phyloP scores from a whole-genome alignment of 1,140 invertebrate species.

The Ceratina australensis region DNA sequence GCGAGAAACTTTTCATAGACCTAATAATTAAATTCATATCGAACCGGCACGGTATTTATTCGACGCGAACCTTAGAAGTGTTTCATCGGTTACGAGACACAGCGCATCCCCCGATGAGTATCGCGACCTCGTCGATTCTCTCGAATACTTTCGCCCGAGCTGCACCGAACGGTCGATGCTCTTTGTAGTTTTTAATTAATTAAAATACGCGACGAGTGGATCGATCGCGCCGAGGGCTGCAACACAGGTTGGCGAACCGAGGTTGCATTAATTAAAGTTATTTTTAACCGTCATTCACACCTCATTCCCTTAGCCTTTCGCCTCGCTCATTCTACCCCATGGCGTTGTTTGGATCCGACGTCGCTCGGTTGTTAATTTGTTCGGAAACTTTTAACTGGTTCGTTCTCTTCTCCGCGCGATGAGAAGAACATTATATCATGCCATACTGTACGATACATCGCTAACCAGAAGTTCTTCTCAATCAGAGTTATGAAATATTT shows the following conservation, averaged over 20 bases:
- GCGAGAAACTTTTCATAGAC: too few species aligned
- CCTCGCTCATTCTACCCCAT: neutral
- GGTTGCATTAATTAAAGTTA: constrained; percentile 47
- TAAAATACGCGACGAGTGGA: constrained; percentile 30
- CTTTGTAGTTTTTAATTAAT: constrained; percentile 41
- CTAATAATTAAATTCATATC: too few species aligned
- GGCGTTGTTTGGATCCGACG: neutral
- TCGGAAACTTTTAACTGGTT: constrained; percentile 37
- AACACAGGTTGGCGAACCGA: neutral
- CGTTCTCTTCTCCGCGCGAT: neutral
- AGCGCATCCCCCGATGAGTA: too few species aligned
- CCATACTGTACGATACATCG: constrained; percentile 5
- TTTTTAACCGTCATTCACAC: constrained; percentile 37
- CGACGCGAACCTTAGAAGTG: too few species aligned
- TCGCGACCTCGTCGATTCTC: too few species aligned
- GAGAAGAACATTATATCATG: too few species aligned
- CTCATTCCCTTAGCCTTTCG: neutral
- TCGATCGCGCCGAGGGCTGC: constrained; percentile 6
- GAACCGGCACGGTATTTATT: too few species aligned
- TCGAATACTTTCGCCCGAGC: neutral
- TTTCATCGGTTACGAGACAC: too few species aligned
- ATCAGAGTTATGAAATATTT: neutral
- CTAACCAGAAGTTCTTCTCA: constrained; percentile 2
- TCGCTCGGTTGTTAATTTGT: constrained; percentile 27
- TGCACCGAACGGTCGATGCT: neutral